These are phyloP conservation scores for Hippoglossus stenolepis DNA, from an alignment of 2,113 vertebrate species.

Conservation along the genomic window DNA sequence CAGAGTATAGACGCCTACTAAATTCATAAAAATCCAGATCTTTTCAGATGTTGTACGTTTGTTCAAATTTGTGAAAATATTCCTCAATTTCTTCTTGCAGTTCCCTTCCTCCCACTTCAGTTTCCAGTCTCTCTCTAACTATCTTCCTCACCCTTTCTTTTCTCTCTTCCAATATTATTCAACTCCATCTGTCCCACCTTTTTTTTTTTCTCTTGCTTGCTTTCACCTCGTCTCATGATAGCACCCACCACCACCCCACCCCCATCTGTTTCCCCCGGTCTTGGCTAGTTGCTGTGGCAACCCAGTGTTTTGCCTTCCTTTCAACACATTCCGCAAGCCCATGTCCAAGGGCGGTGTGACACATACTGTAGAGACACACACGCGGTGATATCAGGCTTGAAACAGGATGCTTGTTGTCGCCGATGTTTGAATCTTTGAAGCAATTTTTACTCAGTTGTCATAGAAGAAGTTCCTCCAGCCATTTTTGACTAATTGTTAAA, in stretches of 20 bases:
- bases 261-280: constrained; percentile 44
- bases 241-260: constrained; percentile 9
- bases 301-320: constrained; percentile 78
- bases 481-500: not conserved
- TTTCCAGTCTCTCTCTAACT: not conserved
- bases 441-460: constrained; percentile 34
- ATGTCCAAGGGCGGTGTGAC: constrained; percentile 76
- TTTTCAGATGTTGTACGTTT: not conserved
- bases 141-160: not conserved
- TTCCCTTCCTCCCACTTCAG: not conserved
- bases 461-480: not conserved
- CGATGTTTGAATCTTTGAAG: constrained; percentile 50
- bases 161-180: not conserved
- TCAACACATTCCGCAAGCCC: constrained; percentile 77
- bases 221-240: constrained; percentile 41
- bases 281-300: constrained; percentile 78
- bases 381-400: constrained; percentile 44
- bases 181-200: constrained; percentile 7
- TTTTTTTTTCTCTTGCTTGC: not conserved
- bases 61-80: too few species aligned
- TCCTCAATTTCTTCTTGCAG: not conserved
- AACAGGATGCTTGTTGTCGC: constrained; percentile 58
- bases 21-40: not conserved
- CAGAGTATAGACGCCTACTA: not conserved
- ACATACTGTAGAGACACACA: constrained; percentile 49